phyloP scores from a whole-genome alignment of 2,113 vertebrate species.

The Dascyllus trimaculatus region DNA sequence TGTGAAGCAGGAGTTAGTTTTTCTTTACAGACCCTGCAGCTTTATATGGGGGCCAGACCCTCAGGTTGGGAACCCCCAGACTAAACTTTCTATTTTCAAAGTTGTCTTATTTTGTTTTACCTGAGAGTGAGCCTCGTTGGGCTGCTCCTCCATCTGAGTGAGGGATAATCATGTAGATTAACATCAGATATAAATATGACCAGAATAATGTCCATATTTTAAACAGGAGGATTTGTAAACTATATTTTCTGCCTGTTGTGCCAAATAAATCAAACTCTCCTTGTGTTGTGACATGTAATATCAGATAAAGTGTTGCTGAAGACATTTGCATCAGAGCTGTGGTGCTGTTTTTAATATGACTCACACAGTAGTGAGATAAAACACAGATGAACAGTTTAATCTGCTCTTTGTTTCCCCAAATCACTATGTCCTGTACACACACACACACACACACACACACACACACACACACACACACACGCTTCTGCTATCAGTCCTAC shows the following conservation, averaged over 20 bases:
- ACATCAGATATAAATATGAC: too few relatives aligned
- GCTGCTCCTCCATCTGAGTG: not conserved
- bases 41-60: not conserved
- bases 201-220: not conserved
- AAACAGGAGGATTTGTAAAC: not conserved
- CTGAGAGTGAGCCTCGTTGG: too few relatives aligned
- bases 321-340: slow-evolving; percentile 51
- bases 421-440: not conserved
- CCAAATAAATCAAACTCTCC: slow-evolving; percentile 9
- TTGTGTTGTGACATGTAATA: not conserved
- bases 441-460: slow-evolving; percentile 6
- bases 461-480: slow-evolving; percentile 28
- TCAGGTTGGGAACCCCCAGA: not conserved
- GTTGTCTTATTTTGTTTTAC: too few relatives aligned
- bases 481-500: slow-evolving; percentile 67
- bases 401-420: slow-evolving; percentile 22
- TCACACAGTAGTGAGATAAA: slow-evolving; percentile 25
- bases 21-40: slow-evolving; percentile 1
- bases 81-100: too few relatives aligned
- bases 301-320: slow-evolving; percentile 11
- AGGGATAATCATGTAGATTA: not conserved
- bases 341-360: slow-evolving; percentile 34
- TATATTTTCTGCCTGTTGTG: not conserved
- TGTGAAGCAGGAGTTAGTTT: too few relatives aligned
- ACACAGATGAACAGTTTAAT: slow-evolving; percentile 2